Evolutionary conservation across 2,113 vertebrate genomes (phyloP), one percentile per base, ranked within the genome.

Genomic region (Hippotragus niger): DNA sequence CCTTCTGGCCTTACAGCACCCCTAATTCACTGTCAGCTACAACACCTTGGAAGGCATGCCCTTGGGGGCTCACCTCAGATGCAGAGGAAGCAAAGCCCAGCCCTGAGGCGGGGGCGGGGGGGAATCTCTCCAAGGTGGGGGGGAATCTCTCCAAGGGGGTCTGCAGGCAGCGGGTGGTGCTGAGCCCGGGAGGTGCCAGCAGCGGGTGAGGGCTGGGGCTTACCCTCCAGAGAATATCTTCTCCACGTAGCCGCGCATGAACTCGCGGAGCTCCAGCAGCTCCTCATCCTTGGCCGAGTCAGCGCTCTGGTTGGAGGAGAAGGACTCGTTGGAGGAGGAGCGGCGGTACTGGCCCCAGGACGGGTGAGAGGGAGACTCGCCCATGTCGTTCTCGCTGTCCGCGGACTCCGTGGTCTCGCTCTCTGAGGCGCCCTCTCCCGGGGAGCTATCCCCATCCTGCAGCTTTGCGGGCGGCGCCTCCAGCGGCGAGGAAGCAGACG

Each of bases 371-470:
- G 99, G 99, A 0, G 99, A 99, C 91, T 99, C 99, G 0, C 99
- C 99, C 98, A 98, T 98, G 93, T 99, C 99, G 0, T 99, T 99
- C 94, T 99, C 99, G 0, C 99, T 99, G 99, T 99, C 99, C 0
- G 99, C 99, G 0, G 99, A 99, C 97, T 99, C 99, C 0, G 99
- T 99, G 91, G 99, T 99, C 40, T 99, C 99, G 0, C 99, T 99
- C 97, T 99, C 99, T 0, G 99, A 98, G 0, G 91, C 98, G 0
- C 98, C 99, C 0, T 99, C 92, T 0, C 97, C 97, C 2, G 64
- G 98, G 92, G 96, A 98, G 0, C 96, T 71, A 45, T 98, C 98
- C 15, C 84, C 84, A 1, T 98, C 78, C 17, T 96, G 88, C 0
- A 74, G 95, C 0, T 94, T 0, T 0, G 95, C 57, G 7, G 98